Evolutionary conservation across 2,113 vertebrate genomes (phyloP), one percentile per base, ranked within the genome.

Genomic region (Hymenochirus boettgeri): DNA sequence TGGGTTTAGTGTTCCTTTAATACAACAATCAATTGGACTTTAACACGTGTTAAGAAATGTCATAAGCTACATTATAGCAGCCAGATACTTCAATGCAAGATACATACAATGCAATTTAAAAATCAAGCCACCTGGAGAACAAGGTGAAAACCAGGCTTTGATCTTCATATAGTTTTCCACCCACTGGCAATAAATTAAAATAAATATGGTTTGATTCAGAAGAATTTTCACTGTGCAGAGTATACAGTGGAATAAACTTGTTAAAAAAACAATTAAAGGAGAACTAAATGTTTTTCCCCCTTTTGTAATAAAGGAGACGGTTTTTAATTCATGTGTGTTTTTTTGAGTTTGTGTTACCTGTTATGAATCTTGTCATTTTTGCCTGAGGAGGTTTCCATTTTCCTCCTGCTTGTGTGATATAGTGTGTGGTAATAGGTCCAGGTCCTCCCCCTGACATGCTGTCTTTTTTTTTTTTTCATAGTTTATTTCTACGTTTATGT

Each of bases 1-100:
- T n/a, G n/a, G n/a, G n/a, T n/a, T n/a, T n/a, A n/a, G n/a, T n/a
- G n/a, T n/a, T n/a, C n/a, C n/a, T n/a, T n/a, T n/a, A n/a, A 57
- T 35, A 57, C 54, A 57, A 11, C 54, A 57, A 57, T 57, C 37
- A 57, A 27, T 21, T 18, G 33, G 54, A 35, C 54, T 29, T 31
- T 55, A 21, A 29, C 54, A 57, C 37, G 37, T 57, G 10, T 19
- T 37, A 23, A 57, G 19, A 57, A 37, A 37, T 33, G 33, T 57
- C 54, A 57, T 23, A 37, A 19, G 54, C 27, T 29, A 33, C 18
- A 35, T 57, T 22, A 18, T 19, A 11, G 54, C 54, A 57, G 37
- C 18, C 31, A 57, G 54, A 57, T 57, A 57, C 37, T 57, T 57
- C 54, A 27, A 57, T 35, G 31, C 31, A 33, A 22, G 33, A 22